phyloP scores from a whole-genome alignment of 1,140 invertebrate genomes.

The Cydia splendana region DNA sequence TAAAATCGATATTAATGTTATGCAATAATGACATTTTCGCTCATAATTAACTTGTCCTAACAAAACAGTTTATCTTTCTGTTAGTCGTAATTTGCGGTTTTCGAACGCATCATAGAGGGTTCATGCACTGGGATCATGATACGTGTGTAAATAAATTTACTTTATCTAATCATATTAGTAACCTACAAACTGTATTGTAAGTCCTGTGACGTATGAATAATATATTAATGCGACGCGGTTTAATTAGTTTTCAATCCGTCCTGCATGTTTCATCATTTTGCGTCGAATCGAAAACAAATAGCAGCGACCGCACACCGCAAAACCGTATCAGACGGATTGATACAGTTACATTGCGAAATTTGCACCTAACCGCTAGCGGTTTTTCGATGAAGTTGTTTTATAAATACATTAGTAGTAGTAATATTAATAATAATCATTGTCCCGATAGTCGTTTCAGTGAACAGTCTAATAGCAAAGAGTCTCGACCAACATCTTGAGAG shows the following conservation, averaged over 20 bases:
- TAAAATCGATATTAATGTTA: no score
- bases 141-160: background rate
- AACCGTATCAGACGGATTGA: slow-evolving; percentile 31
- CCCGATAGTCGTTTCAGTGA: no score
- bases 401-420: no score
- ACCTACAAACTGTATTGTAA: background rate
- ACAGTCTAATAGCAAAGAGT: no score
- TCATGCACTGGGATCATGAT: no score
- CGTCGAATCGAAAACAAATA: slow-evolving; percentile 30
- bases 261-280: slow-evolving; percentile 24
- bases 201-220: background rate
- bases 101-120: no score
- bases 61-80: no score
- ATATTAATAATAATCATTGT: no score
- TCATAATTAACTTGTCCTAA: no score
- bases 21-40: no score
- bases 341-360: slow-evolving; percentile 28
- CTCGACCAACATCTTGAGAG: no score
- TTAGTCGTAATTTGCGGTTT: no score
- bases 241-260: slow-evolving; percentile 27
- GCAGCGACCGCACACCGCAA: slow-evolving; percentile 24
- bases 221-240: slow-evolving; percentile 18
- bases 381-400: slow-evolving; percentile 3
- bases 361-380: slow-evolving; percentile 20
- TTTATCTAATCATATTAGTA: background rate